These are phyloP conservation scores for Etheostoma spectabile DNA, from an alignment of 2,113 vertebrate genomes.

Conservation along the genomic window DNA sequence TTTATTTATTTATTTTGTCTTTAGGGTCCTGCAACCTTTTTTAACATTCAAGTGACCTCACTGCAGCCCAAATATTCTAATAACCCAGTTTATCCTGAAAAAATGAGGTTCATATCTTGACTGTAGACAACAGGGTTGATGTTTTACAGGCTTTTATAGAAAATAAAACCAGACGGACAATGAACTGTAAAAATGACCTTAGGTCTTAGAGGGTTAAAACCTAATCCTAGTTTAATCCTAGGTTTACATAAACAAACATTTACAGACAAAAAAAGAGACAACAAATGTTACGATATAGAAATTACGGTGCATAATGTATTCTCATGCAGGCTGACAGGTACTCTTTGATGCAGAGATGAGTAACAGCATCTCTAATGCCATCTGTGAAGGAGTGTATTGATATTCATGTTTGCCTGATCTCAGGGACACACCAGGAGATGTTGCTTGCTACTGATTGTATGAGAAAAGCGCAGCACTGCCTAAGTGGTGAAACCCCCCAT, in stretches of 20 bases:
- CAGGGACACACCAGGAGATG: constrained; percentile 12
- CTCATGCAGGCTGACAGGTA: constrained; percentile 12
- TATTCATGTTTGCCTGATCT: constrained; percentile 40
- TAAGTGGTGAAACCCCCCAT: not conserved
- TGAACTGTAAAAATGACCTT: too few relatives aligned
- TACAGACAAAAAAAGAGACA: not conserved
- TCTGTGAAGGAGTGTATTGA: constrained; percentile 25
- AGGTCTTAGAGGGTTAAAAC: not conserved
- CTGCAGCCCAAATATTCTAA: too few relatives aligned
- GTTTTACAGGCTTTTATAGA: too few relatives aligned
- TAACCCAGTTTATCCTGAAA: too few relatives aligned
- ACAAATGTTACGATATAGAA: too few relatives aligned
- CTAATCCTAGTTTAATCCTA: not conserved
- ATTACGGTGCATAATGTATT: not conserved
- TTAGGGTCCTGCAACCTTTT: too few relatives aligned
- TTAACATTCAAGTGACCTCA: too few relatives aligned
- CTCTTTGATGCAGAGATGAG: constrained; percentile 27
- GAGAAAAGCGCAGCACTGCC: constrained; percentile 17
- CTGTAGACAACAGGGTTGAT: too few relatives aligned
- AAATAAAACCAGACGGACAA: too few relatives aligned
- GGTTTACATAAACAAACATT: not conserved
- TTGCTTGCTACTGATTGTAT: constrained; percentile 27
- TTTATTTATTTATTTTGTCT: too few relatives aligned
- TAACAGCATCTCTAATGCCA: constrained; percentile 29
- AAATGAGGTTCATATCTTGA: too few relatives aligned